Base-by-base conservation (phyloP, 2,113 vertebrate genomes). In the Perca flavescens region DNA sequence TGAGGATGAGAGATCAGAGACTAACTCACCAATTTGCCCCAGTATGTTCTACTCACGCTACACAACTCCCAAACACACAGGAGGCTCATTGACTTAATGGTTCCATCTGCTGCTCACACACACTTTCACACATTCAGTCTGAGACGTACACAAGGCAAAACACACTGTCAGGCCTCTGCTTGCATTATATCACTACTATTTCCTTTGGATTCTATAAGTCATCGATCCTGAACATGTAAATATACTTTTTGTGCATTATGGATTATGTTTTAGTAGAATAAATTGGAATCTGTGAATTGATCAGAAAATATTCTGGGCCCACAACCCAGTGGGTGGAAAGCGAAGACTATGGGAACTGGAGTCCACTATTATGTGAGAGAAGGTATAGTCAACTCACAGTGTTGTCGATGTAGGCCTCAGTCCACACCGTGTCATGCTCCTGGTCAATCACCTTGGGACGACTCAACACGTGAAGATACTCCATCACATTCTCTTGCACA, bases 401-500 rank as follows among this genome's bases (percentile, higher is more conserved):
- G 96, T 95, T 99, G 86, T 99, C 98, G 19, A 99, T 96, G 91
- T 99, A 99, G 0, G 98, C 98, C 90, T 99, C 98, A 0, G 98
- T 99, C 98, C 98, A 99, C 34, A 99, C 96, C 0, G 98, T 97
- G 5, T 99, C 98, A 0, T 99, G 98, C 68, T 99, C 98, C 85
- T 96, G 97, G 93, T 99, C 98, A 21, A 99, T 99, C 58, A 99
- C 98, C 90, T 99, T 99, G 17, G 98, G 98, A 10, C 98, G 94
- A 91, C 98, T 99, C 66, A 99, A 96, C 28, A 99, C 98, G 0
- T 99, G 98, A 14, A 99, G 97, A 83, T 99, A 99, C 87, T 99
- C 98, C 98, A 99, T 99, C 83, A 99, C 98, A 0, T 99, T 99
- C 92, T 99, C 98, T 73, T 99, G 98, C 67, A 99, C 97, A 3